phyloP scores from a whole-genome alignment of 1,140 invertebrate species.

The Cepaea nemoralis region DNA sequence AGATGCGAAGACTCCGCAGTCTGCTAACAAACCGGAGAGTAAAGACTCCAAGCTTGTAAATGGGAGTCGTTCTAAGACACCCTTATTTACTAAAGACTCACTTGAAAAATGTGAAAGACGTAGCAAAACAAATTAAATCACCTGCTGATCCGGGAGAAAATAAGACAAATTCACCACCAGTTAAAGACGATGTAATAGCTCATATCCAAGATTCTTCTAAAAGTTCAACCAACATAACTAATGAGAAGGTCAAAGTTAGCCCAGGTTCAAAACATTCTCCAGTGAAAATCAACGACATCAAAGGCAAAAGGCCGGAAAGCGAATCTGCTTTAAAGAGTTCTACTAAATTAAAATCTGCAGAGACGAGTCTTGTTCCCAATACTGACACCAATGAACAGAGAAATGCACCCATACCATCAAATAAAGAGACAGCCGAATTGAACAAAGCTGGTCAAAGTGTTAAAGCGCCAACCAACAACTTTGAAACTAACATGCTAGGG shows the following conservation, averaged over 20 bases:
- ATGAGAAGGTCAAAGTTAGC: neutral
- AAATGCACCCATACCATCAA: too few species aligned
- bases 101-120: constrained; percentile 24
- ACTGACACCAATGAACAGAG: too few species aligned
- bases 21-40: neutral
- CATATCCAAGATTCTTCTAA: neutral
- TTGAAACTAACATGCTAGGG: neutral
- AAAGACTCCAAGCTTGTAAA: neutral
- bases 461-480: neutral
- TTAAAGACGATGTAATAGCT: neutral
- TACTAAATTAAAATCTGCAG: neutral
- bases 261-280: neutral
- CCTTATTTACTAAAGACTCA: constrained; percentile 20
- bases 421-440: neutral
- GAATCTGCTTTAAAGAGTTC: neutral
- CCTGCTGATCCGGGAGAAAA: neutral
- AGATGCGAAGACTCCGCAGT: neutral
- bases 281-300: neutral
- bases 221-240: too few species aligned
- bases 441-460: neutral
- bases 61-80: neutral
- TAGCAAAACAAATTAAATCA: neutral
- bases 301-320: neutral
- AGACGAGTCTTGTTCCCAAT: too few species aligned
- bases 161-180: neutral